Percentiles rank a stretch among this genome's conserved stretches.
These are phyloP conservation scores for Saccostrea cuccullata DNA, from an alignment of 1,140 invertebrate species.

Conservation along the genomic window DNA sequence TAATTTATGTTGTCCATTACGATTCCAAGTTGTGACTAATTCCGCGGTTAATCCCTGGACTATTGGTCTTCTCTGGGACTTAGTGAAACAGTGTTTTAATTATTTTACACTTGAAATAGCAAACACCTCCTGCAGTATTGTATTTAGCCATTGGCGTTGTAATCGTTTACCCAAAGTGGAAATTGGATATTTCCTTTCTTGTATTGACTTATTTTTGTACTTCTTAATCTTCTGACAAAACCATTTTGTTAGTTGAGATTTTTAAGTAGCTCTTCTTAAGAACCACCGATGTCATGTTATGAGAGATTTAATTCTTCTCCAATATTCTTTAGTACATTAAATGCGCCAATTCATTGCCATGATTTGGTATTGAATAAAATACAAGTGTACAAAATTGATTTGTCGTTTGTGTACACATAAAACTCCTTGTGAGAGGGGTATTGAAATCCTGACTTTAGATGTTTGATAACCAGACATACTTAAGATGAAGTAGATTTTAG, in stretches of 20 bases:
- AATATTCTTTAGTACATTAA: slow-evolving; percentile 1
- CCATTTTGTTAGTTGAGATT: slow-evolving; percentile 24
- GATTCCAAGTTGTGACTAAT: slow-evolving; percentile 6
- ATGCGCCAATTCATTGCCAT: neutral
- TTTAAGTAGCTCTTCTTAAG: slow-evolving; percentile 31
- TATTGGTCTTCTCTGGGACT: neutral
- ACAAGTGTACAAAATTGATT: slow-evolving; percentile 19
- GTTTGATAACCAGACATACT: slow-evolving; percentile 15
- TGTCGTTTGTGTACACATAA: neutral
- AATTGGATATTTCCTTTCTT: slow-evolving; percentile 28
- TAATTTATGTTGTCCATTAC: neutral
- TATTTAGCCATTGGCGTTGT: slow-evolving; percentile 1
- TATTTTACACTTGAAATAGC: slow-evolving; percentile 24
- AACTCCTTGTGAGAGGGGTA: neutral
- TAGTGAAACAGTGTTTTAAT: slow-evolving; percentile 28
- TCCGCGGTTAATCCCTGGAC: neutral
- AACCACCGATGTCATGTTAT: slow-evolving; percentile 5
- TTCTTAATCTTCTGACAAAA: slow-evolving; percentile 32
- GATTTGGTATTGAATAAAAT: neutral
- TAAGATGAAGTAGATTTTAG: slow-evolving; percentile 21
- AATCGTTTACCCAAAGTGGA: slow-evolving; percentile 24
- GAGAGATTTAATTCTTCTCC: slow-evolving; percentile 27
- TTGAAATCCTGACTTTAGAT: slow-evolving; percentile 1
- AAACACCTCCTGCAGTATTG: slow-evolving; percentile 15
- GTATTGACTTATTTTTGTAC: slow-evolving; percentile 32